phyloP scores from a whole-genome alignment of 2,797 vertebrate genomes.

The Masticophis lateralis region DNA sequence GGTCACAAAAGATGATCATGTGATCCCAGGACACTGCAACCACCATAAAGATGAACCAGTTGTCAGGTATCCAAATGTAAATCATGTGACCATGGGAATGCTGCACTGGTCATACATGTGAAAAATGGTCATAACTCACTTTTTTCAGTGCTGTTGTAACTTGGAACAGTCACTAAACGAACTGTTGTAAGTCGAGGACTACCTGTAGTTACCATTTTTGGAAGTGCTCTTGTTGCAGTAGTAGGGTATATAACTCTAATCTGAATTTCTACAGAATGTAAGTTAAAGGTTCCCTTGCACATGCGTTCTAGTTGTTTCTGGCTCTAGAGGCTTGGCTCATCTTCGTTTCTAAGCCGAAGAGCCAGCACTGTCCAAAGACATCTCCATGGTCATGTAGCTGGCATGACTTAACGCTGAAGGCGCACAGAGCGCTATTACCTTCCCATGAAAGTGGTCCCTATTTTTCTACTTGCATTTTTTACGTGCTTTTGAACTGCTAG shows the following conservation, averaged over 20 bases:
- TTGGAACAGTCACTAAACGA: not conserved
- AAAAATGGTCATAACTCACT: not conserved
- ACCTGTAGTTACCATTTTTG: not conserved
- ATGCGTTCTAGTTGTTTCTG: too few species aligned
- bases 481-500: too few species aligned
- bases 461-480: too few species aligned
- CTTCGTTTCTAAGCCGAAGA: too few species aligned
- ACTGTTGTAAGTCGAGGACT: not conserved
- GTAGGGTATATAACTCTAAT: not conserved
- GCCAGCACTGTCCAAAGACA: too few species aligned
- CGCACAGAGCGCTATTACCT: too few species aligned
- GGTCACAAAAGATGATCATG: not conserved
- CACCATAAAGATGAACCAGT: not conserved
- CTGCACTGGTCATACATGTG: too few species aligned
- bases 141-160: not conserved
- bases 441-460: too few species aligned
- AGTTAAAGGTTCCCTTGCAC: too few species aligned
- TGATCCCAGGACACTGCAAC: not conserved
- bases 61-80: not conserved
- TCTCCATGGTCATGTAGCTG: too few species aligned
- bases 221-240: not conserved
- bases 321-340: too few species aligned
- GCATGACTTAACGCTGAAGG: too few species aligned
- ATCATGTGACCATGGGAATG: not conserved
- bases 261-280: not conserved